Conservation (phyloP, 2,888 invertebrate genomes). For the Idaea dimidiata region DNA sequence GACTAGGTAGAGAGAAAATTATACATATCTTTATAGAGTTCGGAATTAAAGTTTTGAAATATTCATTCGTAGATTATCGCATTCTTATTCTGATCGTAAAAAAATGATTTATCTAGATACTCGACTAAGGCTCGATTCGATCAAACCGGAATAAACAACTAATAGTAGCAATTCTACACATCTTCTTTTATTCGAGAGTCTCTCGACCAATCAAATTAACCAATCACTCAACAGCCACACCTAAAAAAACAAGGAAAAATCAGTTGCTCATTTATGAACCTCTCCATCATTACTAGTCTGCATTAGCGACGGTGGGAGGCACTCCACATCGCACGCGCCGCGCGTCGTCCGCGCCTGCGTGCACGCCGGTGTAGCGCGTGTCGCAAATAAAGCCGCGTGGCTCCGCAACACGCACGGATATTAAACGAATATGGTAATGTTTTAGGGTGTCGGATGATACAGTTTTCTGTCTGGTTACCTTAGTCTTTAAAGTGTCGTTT, state of each 20-base stretch:
- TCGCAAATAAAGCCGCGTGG: constrained; percentile 60
- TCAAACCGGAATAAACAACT: too few species aligned
- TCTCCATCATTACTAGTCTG: constrained; percentile 23
- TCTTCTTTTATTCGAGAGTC: too few species aligned
- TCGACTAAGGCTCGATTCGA: too few species aligned
- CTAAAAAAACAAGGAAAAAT: constrained; percentile 21
- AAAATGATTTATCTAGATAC: too few species aligned
- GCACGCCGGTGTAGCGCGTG: constrained; percentile 32
- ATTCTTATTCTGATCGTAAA: too few species aligned
- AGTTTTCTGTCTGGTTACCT: background rate
- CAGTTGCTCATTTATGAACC: constrained; percentile 31
- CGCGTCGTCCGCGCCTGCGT: constrained; percentile 46
- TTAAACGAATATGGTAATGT: constrained; percentile 67
- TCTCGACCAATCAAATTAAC: background rate
- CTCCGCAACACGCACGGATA: constrained; percentile 55
- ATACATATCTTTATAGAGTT: too few species aligned
- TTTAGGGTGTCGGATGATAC: constrained; percentile 9
- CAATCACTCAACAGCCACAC: constrained; percentile 11
- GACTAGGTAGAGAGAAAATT: too few species aligned
- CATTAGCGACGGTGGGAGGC: constrained; percentile 39
- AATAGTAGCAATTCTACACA: too few species aligned
- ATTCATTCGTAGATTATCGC: too few species aligned
- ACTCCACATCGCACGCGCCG: constrained; percentile 49
- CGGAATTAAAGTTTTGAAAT: too few species aligned
- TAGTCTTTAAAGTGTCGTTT: background rate